Conservation (phyloP, 2,888 invertebrate species). For the Ypsolopha scabrella region DNA sequence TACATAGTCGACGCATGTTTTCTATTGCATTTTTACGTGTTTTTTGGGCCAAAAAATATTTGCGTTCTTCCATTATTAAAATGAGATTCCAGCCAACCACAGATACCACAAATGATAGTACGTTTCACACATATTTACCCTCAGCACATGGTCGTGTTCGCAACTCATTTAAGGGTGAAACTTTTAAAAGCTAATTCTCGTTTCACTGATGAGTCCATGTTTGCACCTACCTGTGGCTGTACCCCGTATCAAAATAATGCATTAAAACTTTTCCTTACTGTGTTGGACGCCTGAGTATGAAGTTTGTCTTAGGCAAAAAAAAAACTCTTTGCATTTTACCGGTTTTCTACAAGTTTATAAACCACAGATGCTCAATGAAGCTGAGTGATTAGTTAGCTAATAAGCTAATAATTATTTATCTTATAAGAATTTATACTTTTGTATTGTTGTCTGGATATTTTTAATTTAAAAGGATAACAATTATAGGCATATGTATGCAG, state of each 20-base stretch:
- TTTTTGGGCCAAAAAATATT: conserved; percentile 12
- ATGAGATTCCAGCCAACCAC: too few species aligned
- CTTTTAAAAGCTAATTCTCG: conserved; percentile 17
- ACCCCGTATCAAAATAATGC: conserved; percentile 16
- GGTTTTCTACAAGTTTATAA: background rate
- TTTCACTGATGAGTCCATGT: conserved; percentile 4
- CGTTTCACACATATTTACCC: too few species aligned
- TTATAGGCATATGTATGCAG: conserved; percentile 22
- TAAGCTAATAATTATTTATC: too few species aligned
- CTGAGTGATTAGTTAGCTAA: too few species aligned
- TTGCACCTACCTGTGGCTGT: background rate
- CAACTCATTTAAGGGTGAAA: conserved; percentile 18
- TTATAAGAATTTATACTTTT: too few species aligned
- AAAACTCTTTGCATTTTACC: background rate
- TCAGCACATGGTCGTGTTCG: background rate
- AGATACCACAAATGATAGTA: too few species aligned
- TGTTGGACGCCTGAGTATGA: conserved; percentile 20
- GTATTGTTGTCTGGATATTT: too few species aligned
- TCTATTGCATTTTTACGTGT: conserved; percentile 43
- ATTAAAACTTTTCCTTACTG: conserved; percentile 48
- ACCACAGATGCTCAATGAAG: background rate
- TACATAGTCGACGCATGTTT: conserved; percentile 35
- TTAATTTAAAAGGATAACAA: background rate
- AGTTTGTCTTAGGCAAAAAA: conserved; percentile 27
- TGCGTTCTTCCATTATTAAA: too few species aligned